phyloP scores from a whole-genome alignment of 1,140 invertebrate genomes.

The Leptinotarsa defecta region DNA sequence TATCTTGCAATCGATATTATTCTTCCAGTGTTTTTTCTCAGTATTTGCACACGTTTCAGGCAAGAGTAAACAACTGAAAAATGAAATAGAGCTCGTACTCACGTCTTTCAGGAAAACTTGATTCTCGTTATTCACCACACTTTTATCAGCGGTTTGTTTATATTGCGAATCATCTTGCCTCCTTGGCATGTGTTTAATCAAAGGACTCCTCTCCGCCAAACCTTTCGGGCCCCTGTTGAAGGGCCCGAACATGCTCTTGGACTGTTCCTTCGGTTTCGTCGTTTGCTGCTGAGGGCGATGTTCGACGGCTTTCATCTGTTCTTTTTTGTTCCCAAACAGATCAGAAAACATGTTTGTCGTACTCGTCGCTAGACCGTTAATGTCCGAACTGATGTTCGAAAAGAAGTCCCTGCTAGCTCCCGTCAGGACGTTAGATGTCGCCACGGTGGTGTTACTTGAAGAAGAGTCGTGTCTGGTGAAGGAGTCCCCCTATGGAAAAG shows the following conservation, averaged over 20 bases:
- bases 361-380: slow-evolving; percentile 87
- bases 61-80: too few species aligned
- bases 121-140: slow-evolving; percentile 81
- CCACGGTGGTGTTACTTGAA: slow-evolving; percentile 57
- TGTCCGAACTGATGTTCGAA: slow-evolving; percentile 84
- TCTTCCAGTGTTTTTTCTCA: too few species aligned
- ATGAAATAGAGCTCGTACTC: slow-evolving; percentile 44
- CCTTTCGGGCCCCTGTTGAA: slow-evolving; percentile 81
- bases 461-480: slow-evolving; percentile 44
- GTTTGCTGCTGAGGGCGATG: slow-evolving; percentile 46
- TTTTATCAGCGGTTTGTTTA: slow-evolving; percentile 69
- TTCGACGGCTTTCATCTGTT: slow-evolving; percentile 35
- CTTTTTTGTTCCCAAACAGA: slow-evolving; percentile 70
- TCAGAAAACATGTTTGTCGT: slow-evolving; percentile 91
- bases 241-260: slow-evolving; percentile 67
- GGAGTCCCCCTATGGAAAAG: slow-evolving; percentile 48
- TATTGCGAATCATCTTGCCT: slow-evolving; percentile 69
- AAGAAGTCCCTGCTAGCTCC: slow-evolving; percentile 81
- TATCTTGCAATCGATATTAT: too few species aligned
- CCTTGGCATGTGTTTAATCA: slow-evolving; percentile 82
- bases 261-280: slow-evolving; percentile 61
- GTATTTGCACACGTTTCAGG: too few species aligned
- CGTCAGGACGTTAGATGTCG: slow-evolving; percentile 55
- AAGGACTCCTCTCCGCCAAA: slow-evolving; percentile 84
- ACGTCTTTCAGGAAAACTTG: slow-evolving; percentile 86